Conservation (phyloP, 2,888 invertebrate genomes). For the Phania funesta region DNA sequence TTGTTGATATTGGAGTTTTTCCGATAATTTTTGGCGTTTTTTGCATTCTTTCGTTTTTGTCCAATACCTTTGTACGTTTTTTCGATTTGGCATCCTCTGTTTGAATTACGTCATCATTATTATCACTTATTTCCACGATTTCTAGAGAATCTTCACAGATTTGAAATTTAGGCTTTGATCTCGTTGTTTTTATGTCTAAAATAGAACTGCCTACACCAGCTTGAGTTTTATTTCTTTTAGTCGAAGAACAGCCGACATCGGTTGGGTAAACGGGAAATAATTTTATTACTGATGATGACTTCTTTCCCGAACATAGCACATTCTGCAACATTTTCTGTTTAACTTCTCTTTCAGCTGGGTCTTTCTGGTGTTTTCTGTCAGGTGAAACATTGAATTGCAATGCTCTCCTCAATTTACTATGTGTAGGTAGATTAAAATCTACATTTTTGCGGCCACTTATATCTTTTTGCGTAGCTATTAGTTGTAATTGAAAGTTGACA, state of each 20-base stretch:
- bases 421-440: not conserved
- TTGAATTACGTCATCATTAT: not conserved
- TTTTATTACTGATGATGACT: not conserved
- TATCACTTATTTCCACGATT: conserved; percentile 1
- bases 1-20: conserved; percentile 26
- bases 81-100: not conserved
- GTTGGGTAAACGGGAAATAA: not conserved
- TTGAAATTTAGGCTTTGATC: conserved; percentile 44
- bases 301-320: not conserved
- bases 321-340: not conserved
- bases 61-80: conserved; percentile 8
- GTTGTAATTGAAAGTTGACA: conserved; percentile 72
- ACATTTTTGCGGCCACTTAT: conserved; percentile 4
- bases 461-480: conserved; percentile 68
- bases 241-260: conserved; percentile 3
- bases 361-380: conserved; percentile 43
- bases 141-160: conserved; percentile 55
- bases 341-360: not conserved
- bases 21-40: conserved; percentile 36
- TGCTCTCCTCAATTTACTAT: conserved; percentile 68
- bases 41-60: not conserved
- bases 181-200: conserved; percentile 20
- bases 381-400: conserved; percentile 71
- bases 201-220: conserved; percentile 28
- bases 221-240: conserved; percentile 21